Base-by-base conservation (phyloP, 2,888 invertebrate genomes). In the Platycheirus albimanus region DNA sequence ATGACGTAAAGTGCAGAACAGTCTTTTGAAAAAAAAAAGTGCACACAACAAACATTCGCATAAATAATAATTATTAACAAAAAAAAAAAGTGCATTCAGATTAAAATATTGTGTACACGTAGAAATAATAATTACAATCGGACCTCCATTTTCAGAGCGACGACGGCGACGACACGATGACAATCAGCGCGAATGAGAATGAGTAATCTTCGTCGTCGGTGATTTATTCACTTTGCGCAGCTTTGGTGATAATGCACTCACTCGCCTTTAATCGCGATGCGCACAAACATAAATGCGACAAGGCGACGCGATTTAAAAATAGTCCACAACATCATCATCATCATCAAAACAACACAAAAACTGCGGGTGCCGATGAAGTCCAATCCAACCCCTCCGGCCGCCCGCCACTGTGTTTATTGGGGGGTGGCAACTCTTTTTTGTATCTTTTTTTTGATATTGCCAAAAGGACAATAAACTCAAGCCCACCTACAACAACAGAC, bases 381-480 rank as follows among this genome's bases (percentile, higher is more conserved):
- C n/a, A n/a, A n/a, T n/a, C n/a, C n/a, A n/a, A n/a, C n/a, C n/a
- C n/a, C n/a, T n/a, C n/a, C n/a, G 1, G 10, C 6, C 70, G 17
- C 15, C 19, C 43, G n/a, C 36, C 10, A 8, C 56, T 30, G 3
- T 7, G 4, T 6, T 24, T 24, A 24, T 7, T 33, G 8, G 30
- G 30, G 30, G 7, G 8, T 8, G n/a, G n/a, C n/a, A n/a, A 58
- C 56, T 72, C 38, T 41, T 43, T 52, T 45, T 56, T 49, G 15
- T 33, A 43, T 66, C 20, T 28, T 54, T 52, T 71, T 80, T 54
- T 58, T n/a, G 63, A 10, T 64, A 54, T 80, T 58, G 63, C 47
- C 61, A 58, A 72, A 77, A 83, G 81, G 81, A 83, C 81, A 69
- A 77, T 83, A 83, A 83, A 81, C 81, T 81, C 81, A 58, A 61